Evolutionary conservation across 1,140 invertebrate species (phyloP).

Genomic region (Caenorhabditis tropicalis): DNA sequence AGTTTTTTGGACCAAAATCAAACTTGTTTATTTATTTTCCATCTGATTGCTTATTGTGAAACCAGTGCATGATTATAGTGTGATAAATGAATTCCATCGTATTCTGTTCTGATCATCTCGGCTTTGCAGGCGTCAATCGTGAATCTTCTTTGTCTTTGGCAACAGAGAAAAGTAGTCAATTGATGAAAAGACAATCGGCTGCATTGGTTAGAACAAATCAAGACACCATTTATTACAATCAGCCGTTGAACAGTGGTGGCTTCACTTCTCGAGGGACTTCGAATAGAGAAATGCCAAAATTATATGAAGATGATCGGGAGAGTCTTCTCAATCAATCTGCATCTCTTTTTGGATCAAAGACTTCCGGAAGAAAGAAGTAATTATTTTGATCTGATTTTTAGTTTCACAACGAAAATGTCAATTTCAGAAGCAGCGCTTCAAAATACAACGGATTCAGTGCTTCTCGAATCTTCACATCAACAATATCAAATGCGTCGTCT

Average conservation of each 20-base stretch:
- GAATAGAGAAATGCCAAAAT: conserved; percentile 13
- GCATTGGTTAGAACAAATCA: not conserved
- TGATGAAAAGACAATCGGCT: conserved; percentile 18
- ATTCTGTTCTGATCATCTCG: not conserved
- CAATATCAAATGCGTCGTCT: not conserved
- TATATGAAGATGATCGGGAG: conserved; percentile 13
- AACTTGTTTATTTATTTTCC: not conserved
- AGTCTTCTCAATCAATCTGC: conserved; percentile 7
- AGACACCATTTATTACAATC: conserved; percentile 1
- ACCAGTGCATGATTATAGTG: not conserved
- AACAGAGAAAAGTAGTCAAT: not conserved
- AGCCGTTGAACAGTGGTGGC: not conserved
- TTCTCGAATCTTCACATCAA: not conserved
- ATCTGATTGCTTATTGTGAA: not conserved
- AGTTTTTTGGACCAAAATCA: not conserved
- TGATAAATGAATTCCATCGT: not conserved
- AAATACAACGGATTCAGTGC: conserved; percentile 14
- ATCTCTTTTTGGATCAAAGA: not conserved
- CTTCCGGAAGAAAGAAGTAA: not conserved
- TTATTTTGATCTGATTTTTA: not conserved
- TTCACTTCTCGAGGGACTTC: conserved; percentile 17
- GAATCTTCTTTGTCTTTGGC: conserved; percentile 33
- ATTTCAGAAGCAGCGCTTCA: not conserved
- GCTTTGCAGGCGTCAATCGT: conserved; percentile 38
- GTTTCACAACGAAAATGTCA: not conserved